Conservation (phyloP, 2,797 vertebrate genomes). For the Sarcophilus harrisii region DNA sequence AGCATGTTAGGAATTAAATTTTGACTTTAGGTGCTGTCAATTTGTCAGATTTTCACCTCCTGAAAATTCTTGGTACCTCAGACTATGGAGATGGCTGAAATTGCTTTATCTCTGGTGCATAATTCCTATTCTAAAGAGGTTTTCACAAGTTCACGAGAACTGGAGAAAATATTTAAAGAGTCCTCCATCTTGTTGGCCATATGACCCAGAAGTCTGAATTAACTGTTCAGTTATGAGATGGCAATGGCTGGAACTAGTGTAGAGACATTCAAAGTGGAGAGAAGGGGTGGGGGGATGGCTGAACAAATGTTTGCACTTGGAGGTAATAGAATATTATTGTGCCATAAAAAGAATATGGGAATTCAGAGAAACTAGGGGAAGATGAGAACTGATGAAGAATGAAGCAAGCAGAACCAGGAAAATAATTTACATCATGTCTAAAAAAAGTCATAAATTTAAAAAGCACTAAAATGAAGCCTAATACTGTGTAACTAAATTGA, state of each 20-base stretch:
- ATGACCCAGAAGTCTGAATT: background rate
- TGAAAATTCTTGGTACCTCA: background rate
- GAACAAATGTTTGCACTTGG: background rate
- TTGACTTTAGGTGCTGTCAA: background rate
- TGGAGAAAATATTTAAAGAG: background rate
- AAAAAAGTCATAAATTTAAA: background rate
- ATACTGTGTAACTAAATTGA: background rate
- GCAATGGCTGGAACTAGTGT: background rate
- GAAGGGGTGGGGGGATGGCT: background rate
- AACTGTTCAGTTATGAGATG: background rate
- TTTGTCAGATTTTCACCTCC: background rate
- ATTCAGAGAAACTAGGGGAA: background rate
- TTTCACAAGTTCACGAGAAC: background rate
- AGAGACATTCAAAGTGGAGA: background rate
- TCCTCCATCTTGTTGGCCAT: background rate
- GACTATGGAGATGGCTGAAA: background rate
- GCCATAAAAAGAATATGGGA: background rate
- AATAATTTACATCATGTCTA: background rate
- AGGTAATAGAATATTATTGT: background rate
- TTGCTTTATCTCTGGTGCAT: background rate
- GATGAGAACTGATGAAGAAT: background rate
- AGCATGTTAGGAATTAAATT: background rate
- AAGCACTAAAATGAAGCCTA: no score
- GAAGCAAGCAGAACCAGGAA: background rate
- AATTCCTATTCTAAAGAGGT: background rate